A percentile compares a stretch with the other conserved stretches of the same genome.
These are phyloP conservation scores for Pseudopodoces humilis DNA, from an alignment of 2,113 vertebrate genomes.

Conservation along the genomic window DNA sequence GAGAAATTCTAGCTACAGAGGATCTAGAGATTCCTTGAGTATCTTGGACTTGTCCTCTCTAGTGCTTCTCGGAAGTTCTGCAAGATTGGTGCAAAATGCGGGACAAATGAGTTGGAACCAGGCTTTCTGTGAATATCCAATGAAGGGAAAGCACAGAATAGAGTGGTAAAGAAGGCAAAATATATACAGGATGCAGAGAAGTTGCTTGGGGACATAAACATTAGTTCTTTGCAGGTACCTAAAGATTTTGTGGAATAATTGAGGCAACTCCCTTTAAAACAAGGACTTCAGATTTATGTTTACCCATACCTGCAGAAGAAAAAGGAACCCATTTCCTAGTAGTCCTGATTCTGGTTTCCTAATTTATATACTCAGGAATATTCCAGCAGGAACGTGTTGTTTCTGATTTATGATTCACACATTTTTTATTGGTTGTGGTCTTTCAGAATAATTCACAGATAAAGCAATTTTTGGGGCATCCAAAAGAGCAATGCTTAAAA, in stretches of 20 bases:
- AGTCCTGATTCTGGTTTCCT: not conserved
- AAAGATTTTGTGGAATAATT: not conserved
- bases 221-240: not conserved
- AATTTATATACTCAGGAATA: not conserved
- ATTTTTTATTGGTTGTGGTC: constrained; percentile 40
- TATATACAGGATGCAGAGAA: not conserved
- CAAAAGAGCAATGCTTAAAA: constrained; percentile 50
- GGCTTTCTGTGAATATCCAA: not conserved
- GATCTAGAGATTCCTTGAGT: not conserved
- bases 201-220: not conserved
- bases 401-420: constrained; percentile 23
- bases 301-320: not conserved
- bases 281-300: not conserved
- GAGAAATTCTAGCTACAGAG: not conserved
- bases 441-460: constrained; percentile 58
- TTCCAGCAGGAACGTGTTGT: not conserved
- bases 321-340: not conserved
- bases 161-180: not conserved
- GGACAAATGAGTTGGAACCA: not conserved
- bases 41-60: not conserved
- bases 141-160: not conserved
- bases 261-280: not conserved
- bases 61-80: not conserved
- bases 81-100: accelerated
- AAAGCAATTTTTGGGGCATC: constrained; percentile 52